Percentiles rank a stretch among this genome's conserved stretches.
Evolutionary conservation across 2,113 vertebrate genomes (phyloP).

Genomic region (Aptenodytes patagonicus): DNA sequence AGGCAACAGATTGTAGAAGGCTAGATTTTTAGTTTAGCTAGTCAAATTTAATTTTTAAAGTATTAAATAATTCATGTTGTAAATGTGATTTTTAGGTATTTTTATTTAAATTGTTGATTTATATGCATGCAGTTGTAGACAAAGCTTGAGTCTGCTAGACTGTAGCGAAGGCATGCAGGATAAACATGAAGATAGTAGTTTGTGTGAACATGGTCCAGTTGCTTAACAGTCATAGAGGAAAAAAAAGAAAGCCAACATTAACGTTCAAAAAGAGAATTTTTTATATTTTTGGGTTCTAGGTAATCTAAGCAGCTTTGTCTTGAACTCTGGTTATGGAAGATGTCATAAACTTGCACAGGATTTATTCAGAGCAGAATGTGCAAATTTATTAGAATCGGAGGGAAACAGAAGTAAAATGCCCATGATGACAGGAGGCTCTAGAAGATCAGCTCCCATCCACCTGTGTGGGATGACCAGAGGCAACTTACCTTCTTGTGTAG

Average conservation of each 20-base stretch:
- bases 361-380: not conserved
- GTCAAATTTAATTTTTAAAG: not conserved
- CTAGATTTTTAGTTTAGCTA: not conserved
- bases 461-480: not conserved
- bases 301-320: not conserved
- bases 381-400: not conserved
- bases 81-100: not conserved
- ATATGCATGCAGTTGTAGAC: not conserved
- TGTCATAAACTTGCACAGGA: not conserved
- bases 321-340: not conserved
- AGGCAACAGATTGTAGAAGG: not conserved
- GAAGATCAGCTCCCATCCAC: not conserved
- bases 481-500: not conserved
- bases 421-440: not conserved
- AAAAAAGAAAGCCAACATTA: not conserved
- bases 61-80: not conserved
- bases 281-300: not conserved
- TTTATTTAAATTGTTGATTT: not conserved
- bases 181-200: not conserved
- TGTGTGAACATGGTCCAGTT: not conserved
- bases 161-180: not conserved
- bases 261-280: not conserved
- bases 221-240: not conserved
- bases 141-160: not conserved
- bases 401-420: not conserved